Conservation (phyloP, 1,140 invertebrate species). For the Aphelenchoides avenae region DNA sequence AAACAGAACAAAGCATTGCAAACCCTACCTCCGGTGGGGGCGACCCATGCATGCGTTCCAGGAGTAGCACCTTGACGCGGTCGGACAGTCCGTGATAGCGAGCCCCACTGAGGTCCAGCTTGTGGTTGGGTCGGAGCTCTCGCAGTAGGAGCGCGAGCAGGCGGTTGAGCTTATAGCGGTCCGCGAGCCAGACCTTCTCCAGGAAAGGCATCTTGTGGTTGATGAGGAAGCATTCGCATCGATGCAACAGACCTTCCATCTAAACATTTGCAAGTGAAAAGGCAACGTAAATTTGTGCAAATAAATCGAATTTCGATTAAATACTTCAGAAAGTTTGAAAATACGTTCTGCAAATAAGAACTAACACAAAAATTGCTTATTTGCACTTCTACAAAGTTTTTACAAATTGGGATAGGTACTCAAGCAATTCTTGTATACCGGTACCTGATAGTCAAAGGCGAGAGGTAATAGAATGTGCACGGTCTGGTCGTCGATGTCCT, state of each 20-base stretch:
- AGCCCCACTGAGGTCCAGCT: conserved; percentile 51
- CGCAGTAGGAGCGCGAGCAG: conserved; percentile 52
- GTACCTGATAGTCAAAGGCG: conserved; percentile 58
- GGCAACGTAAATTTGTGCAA: conserved; percentile 10
- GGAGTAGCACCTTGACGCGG: conserved; percentile 54
- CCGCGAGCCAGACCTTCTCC: conserved; percentile 58
- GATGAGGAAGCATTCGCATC: conserved; percentile 58
- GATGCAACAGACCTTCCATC: conserved; percentile 58
- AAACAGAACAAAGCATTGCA: too few relatives aligned
- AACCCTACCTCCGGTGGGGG: conserved; percentile 49
- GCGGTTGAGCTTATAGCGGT: conserved; percentile 57
- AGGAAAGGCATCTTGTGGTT: conserved; percentile 56
- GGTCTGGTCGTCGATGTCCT: conserved; percentile 57
- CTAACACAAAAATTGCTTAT: conserved; percentile 15
- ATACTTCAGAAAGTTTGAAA: too few relatives aligned
- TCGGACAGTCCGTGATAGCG: conserved; percentile 55
- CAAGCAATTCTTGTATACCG: background rate
- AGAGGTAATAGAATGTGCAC: conserved; percentile 57
- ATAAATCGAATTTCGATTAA: conserved; percentile 9
- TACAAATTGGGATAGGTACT: background rate
- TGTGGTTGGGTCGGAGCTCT: conserved; percentile 53
- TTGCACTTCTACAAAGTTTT: conserved; percentile 2
- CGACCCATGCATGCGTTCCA: conserved; percentile 56
- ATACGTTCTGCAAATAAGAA: too few relatives aligned
- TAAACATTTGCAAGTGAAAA: conserved; percentile 21